phyloP scores from a whole-genome alignment of 2,888 invertebrate species.

The Pristionchus japonicus region DNA sequence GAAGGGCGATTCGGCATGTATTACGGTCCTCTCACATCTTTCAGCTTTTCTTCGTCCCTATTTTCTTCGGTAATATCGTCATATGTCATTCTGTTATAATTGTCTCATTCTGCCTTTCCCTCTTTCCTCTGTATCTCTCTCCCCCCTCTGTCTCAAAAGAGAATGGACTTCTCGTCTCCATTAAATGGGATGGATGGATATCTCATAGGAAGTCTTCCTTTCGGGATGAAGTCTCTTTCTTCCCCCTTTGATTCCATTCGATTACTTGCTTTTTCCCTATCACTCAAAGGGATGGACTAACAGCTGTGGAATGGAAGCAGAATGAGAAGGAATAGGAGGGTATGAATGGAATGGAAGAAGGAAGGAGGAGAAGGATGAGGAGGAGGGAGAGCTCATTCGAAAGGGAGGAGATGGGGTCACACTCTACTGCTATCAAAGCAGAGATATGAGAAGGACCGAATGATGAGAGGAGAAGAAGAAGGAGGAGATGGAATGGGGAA shows the following conservation, averaged over 20 bases:
- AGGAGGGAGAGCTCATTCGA: not conserved
- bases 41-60: not conserved
- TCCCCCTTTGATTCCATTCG: not conserved
- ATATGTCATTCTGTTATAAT: not conserved
- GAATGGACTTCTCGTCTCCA: constrained; percentile 17
- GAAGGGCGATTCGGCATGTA: not conserved
- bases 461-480: not conserved
- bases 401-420: constrained; percentile 22
- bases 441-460: constrained; percentile 5
- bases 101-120: not conserved
- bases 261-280: not conserved
- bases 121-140: too few relatives aligned
- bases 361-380: not conserved
- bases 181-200: constrained; percentile 30
- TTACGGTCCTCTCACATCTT: not conserved
- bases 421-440: not conserved
- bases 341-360: not conserved
- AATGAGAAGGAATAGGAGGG: not conserved
- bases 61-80: constrained; percentile 3
- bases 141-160: constrained; percentile 8
- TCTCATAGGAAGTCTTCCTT: constrained; percentile 3
- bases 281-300: constrained; percentile 33
- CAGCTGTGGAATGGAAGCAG: constrained; percentile 33
- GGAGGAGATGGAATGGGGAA: not conserved
- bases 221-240: constrained; percentile 20